Percentiles rank a stretch among this genome's conserved stretches.
phyloP scores from a whole-genome alignment of 2,797 vertebrate genomes.

The Pipistrellus kuhlii region DNA sequence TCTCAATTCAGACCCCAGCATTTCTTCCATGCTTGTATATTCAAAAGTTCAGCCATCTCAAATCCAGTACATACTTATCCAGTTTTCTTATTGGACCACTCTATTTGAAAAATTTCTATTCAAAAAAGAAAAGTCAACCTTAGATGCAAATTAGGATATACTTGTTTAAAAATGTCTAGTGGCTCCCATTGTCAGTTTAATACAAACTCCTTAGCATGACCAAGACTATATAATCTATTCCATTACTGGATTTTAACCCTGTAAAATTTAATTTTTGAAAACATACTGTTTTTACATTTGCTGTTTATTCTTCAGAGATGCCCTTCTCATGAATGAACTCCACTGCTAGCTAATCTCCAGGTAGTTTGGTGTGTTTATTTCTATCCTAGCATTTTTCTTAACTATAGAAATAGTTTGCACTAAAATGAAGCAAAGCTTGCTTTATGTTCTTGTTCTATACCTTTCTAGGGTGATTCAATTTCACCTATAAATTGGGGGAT shows the following conservation, averaged over 20 bases:
- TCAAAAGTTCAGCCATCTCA: not conserved
- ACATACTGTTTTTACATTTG: not conserved
- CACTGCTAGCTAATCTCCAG: not conserved
- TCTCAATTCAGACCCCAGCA: not conserved
- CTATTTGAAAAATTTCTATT: not conserved
- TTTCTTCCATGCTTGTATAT: not conserved
- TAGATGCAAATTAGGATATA: not conserved
- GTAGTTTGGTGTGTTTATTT: not conserved
- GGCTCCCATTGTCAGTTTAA: not conserved
- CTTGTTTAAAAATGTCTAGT: conserved; percentile 26
- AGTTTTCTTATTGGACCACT: not conserved
- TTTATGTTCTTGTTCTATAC: not conserved
- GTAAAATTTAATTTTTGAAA: not conserved
- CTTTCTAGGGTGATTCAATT: conserved; percentile 22
- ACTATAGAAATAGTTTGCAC: not conserved
- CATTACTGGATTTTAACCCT: not conserved
- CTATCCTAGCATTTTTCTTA: not conserved
- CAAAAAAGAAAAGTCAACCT: not conserved
- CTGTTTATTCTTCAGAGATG: conserved; percentile 6
- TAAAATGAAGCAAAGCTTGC: conserved; percentile 34
- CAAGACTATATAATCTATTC: not conserved
- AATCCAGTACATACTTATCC: not conserved
- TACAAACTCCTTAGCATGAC: conserved; percentile 20
- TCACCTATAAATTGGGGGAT: not conserved
- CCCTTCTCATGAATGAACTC: not conserved